Evolutionary conservation across 2,113 vertebrate genomes (phyloP).

Genomic region (Diphyllodes magnificus): DNA sequence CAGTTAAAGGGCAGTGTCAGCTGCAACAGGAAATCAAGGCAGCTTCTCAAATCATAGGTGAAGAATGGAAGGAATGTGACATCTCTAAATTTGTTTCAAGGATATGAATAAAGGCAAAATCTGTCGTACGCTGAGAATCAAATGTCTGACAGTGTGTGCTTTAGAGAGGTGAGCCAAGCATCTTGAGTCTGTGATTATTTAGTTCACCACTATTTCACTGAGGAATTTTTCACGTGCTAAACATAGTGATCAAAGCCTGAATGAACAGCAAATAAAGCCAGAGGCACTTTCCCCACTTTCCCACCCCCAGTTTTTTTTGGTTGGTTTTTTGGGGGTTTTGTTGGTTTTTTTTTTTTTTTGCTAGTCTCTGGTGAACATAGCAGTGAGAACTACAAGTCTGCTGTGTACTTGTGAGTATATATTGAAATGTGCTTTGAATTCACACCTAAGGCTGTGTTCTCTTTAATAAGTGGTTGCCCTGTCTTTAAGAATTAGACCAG

Average conservation of each 20-base stretch:
- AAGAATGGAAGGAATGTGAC: conserved; percentile 63
- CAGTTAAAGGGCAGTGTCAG: conserved; percentile 63
- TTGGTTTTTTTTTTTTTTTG: not conserved
- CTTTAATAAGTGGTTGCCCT: not conserved
- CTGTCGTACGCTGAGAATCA: not conserved
- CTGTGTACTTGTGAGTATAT: not conserved
- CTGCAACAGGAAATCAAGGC: conserved; percentile 62
- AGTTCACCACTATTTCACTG: conserved; percentile 23
- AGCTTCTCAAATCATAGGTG: conserved; percentile 61
- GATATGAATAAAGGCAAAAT: conserved; percentile 57
- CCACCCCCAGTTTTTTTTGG: not conserved
- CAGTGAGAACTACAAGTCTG: not conserved
- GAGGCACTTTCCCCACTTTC: not conserved
- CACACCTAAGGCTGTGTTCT: not conserved
- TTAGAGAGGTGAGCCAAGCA: conserved; percentile 20
- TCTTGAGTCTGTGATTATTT: conserved; percentile 38
- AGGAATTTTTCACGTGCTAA: conserved; percentile 39
- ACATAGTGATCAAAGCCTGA: conserved; percentile 49
- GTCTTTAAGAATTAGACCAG: not conserved
- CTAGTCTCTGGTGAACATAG: not conserved
- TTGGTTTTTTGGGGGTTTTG: not conserved
- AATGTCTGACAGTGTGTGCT: conserved; percentile 1
- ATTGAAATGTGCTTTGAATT: not conserved
- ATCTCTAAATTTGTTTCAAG: conserved; percentile 64
- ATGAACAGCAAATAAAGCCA: conserved; percentile 28